Percentiles rank a stretch among this genome's conserved stretches.
Evolutionary conservation across 1,140 invertebrate genomes (phyloP).

Genomic region (Heliconius congener): DNA sequence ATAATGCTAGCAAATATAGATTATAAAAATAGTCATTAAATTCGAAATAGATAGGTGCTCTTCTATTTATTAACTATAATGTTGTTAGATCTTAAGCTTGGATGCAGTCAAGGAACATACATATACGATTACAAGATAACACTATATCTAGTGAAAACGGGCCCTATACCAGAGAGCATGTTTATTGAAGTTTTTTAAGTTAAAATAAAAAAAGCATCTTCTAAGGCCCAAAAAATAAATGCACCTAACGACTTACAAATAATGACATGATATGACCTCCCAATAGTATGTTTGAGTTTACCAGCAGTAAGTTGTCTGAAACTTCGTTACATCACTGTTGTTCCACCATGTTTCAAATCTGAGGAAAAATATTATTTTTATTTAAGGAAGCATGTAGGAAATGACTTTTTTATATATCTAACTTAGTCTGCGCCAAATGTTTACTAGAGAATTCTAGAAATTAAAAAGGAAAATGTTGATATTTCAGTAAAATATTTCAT

Average conservation of each 20-base stretch:
- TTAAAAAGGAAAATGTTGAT: too few relatives aligned
- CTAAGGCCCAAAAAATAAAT: conserved; percentile 45
- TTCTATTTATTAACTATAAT: conserved; percentile 10
- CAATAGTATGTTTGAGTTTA: conserved; percentile 68
- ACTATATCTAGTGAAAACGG: conserved; percentile 15
- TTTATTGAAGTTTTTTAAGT: conserved; percentile 19
- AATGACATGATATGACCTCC: conserved; percentile 71
- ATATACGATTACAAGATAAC: conserved; percentile 21
- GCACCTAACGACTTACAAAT: conserved; percentile 71
- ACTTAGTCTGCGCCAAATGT: too few relatives aligned
- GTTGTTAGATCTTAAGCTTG: conserved; percentile 28
- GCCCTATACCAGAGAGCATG: conserved; percentile 22
- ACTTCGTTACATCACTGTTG: conserved; percentile 67
- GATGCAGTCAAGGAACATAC: conserved; percentile 15
- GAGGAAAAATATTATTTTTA: conserved; percentile 38
- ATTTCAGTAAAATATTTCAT: too few relatives aligned
- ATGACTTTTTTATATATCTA: too few relatives aligned
- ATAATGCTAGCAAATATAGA: conserved; percentile 9
- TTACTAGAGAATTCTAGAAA: too few relatives aligned
- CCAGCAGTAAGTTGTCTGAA: conserved; percentile 73
- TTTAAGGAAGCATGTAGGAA: not conserved
- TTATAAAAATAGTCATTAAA: conserved; percentile 22
- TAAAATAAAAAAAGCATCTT: conserved; percentile 24
- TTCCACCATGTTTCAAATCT: conserved; percentile 68
- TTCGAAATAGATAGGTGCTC: conserved; percentile 17